These are phyloP conservation scores for Ischnura elegans DNA, from an alignment of 2,888 invertebrate species.

Conservation along the genomic window DNA sequence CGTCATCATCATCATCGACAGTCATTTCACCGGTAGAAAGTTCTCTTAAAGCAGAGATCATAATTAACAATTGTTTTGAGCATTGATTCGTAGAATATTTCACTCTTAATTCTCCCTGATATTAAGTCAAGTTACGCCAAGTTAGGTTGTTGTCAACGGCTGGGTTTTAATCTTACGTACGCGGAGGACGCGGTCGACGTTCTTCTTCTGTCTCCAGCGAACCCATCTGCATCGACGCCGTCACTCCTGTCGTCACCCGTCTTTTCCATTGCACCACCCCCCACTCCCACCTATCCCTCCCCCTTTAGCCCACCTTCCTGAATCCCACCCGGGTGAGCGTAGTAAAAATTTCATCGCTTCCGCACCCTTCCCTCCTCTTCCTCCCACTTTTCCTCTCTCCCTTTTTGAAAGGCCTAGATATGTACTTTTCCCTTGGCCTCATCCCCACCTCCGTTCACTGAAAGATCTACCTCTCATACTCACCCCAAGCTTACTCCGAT, in stretches of 20 bases:
- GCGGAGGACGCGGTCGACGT: neutral
- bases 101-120: too few species aligned
- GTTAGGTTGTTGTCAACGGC: neutral
- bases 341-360: constrained; percentile 44
- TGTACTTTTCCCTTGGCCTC: too few species aligned
- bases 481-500: neutral
- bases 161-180: neutral
- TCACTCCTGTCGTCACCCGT: neutral
- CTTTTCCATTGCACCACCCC: neutral
- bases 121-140: too few species aligned
- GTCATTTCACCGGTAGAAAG: too few species aligned
- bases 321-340: neutral
- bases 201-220: neutral
- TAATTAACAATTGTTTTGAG: too few species aligned
- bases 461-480: neutral
- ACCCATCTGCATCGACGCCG: constrained; percentile 13
- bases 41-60: too few species aligned
- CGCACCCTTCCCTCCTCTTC: neutral
- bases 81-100: too few species aligned
- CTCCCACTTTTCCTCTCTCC: neutral
- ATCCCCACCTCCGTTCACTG: neutral
- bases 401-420: too few species aligned
- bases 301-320: neutral
- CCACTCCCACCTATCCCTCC: neutral
- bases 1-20: too few species aligned